Base-by-base conservation (phyloP, 1,140 invertebrate genomes). In the Luehdorfia chinensis region DNA sequence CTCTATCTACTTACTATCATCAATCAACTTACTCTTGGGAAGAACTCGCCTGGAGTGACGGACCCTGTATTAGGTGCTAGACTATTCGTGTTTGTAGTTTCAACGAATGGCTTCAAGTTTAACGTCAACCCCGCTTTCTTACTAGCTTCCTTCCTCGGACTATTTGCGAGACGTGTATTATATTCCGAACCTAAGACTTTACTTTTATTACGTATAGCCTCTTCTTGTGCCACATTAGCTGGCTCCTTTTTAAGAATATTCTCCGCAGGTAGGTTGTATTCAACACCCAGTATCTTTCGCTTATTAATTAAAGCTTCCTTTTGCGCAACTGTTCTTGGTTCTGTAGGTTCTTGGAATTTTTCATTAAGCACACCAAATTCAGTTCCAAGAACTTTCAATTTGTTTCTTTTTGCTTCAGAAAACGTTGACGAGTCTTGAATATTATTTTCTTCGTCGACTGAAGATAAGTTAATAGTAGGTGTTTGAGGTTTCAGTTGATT, bases 11-110 rank as follows among this genome's bases (percentile, higher is more conserved):
- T n/a, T n/a, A n/a, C n/a, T n/a, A n/a, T n/a, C n/a, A n/a, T n/a
- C n/a, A n/a, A n/a, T n/a, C n/a, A n/a, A 58, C 59, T 68, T 68
- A 86, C 83, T 59, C 55, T 44, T 13, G 73, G 54, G 55, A 78
- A 77, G 6, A 85, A 66, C 13, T 87, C 83, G 7, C 76, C 79
- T 0, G 86, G 84, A 2, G 84, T 87, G 5, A 77, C 41, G 1
- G 58, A 55, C 6, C 66, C 71, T 30, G 71, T 62, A 46, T 60
- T 79, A 5, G 79, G 62, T 11, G 73, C 76, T 4, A 47, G 43
- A 14, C 28, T 46, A 30, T 47, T 37, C 33, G 33, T 53, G 0
- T 39, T 9, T 4, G 46, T 46, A 11, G 28, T 43, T 19, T 81
- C 78, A 30, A 55, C 61, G 28, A 61, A 78, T 0, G 81, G 76